Conservation (phyloP, 2,888 invertebrate genomes). For the Amiota communis region DNA sequence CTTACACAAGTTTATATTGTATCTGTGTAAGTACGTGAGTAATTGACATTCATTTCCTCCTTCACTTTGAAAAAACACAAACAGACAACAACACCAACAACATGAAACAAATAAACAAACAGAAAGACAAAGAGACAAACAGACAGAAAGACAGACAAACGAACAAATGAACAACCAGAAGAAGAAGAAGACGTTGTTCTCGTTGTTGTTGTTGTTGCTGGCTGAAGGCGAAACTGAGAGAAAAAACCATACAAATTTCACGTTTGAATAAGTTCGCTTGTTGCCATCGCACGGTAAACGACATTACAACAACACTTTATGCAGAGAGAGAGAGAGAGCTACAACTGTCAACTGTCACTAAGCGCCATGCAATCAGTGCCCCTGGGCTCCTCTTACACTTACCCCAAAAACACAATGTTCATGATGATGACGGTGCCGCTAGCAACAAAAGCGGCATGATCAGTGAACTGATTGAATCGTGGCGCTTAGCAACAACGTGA, state of each 20-base stretch:
- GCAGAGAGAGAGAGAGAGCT: background rate
- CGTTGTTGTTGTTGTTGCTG: no score
- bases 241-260: constrained; percentile 33
- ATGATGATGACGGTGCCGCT: background rate
- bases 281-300: no score
- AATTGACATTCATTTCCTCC: constrained; percentile 58
- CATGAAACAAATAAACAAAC: constrained; percentile 10
- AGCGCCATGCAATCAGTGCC: constrained; percentile 23
- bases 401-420: background rate
- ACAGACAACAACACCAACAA: background rate
- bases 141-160: background rate
- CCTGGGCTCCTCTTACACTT: background rate
- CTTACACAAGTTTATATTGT: constrained; percentile 33
- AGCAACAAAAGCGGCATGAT: constrained; percentile 19
- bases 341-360: constrained; percentile 19
- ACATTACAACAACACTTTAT: background rate
- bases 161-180: background rate
- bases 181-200: background rate
- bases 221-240: constrained; percentile 16
- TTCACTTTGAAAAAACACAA: constrained; percentile 38
- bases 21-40: constrained; percentile 47
- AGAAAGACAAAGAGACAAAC: background rate
- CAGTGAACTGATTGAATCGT: constrained; percentile 22
- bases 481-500: constrained; percentile 23
- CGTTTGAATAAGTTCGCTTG: constrained; percentile 32